Percentiles rank a stretch among this genome's conserved stretches.
Evolutionary conservation across 1,140 invertebrate genomes (phyloP).

Genomic region (Littorina saxatilis): DNA sequence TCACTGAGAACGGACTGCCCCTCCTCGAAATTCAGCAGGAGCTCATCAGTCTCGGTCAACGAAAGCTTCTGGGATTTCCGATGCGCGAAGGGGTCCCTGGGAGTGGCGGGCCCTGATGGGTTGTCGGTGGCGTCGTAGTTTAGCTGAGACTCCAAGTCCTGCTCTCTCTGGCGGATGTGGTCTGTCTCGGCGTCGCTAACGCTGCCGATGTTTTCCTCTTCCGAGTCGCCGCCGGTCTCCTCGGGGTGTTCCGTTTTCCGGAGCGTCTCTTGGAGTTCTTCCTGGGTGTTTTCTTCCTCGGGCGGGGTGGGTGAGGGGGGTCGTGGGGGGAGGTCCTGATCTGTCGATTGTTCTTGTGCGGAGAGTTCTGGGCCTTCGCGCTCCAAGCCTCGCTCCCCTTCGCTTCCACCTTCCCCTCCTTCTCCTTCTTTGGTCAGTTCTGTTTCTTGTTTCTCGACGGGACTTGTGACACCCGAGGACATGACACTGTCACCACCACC

Average conservation of each 20-base stretch:
- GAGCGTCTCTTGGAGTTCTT: neutral
- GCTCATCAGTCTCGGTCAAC: constrained; percentile 47
- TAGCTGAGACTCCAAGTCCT: constrained; percentile 3
- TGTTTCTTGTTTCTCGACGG: constrained; percentile 33
- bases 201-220: constrained; percentile 59
- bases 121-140: constrained; percentile 29
- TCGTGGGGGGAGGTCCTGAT: neutral
- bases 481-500: neutral
- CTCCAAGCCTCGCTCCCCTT: neutral
- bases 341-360: neutral
- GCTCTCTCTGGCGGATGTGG: constrained; percentile 13
- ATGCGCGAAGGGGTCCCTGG: neutral
- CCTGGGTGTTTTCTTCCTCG: neutral
- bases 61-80: constrained; percentile 6
- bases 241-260: neutral
- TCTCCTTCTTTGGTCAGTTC: constrained; percentile 25
- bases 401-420: neutral
- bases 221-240: constrained; percentile 24
- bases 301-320: neutral
- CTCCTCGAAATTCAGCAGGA: constrained; percentile 51
- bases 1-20: constrained; percentile 51
- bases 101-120: neutral
- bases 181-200: constrained; percentile 55
- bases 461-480: neutral
- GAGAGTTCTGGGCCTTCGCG: too few species aligned